Conservation (phyloP, 2,797 vertebrate genomes). For the Holocentrus rufus region DNA sequence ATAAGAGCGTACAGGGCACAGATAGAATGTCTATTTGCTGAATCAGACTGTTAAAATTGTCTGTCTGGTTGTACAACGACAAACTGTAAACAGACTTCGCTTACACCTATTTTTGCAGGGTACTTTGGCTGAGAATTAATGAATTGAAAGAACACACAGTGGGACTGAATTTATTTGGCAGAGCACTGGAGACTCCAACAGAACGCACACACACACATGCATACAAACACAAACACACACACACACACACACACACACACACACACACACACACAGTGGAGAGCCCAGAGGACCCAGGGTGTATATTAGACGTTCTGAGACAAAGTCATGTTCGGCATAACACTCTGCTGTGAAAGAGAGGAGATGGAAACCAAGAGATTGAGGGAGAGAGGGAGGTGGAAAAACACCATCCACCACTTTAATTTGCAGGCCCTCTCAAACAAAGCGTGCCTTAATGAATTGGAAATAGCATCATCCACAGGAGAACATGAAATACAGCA, state of each 20-base stretch:
- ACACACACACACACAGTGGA: slow-evolving; percentile 29
- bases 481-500: slow-evolving; percentile 59
- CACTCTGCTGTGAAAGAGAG: slow-evolving; percentile 47
- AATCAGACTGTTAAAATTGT: slow-evolving; percentile 36
- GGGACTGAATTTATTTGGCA: slow-evolving; percentile 46
- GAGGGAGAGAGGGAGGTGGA: slow-evolving; percentile 17
- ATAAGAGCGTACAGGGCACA: neutral
- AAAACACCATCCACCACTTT: slow-evolving; percentile 58
- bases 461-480: slow-evolving; percentile 76
- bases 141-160: slow-evolving; percentile 65
- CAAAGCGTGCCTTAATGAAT: slow-evolving; percentile 77
- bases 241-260: slow-evolving; percentile 30
- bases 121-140: slow-evolving; percentile 52
- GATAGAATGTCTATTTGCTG: slow-evolving; percentile 23
- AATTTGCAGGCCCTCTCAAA: slow-evolving; percentile 74
- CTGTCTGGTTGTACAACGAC: slow-evolving; percentile 40
- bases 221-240: slow-evolving; percentile 29
- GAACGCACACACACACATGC: slow-evolving; percentile 17
- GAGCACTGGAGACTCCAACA: slow-evolving; percentile 31
- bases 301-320: slow-evolving; percentile 71
- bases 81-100: slow-evolving; percentile 42
- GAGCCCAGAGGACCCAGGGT: slow-evolving; percentile 48
- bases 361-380: slow-evolving; percentile 32
- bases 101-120: slow-evolving; percentile 38
- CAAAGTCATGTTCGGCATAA: slow-evolving; percentile 71